Base-by-base conservation (phyloP, 2,113 vertebrate genomes). In the Microcebus murinus region DNA sequence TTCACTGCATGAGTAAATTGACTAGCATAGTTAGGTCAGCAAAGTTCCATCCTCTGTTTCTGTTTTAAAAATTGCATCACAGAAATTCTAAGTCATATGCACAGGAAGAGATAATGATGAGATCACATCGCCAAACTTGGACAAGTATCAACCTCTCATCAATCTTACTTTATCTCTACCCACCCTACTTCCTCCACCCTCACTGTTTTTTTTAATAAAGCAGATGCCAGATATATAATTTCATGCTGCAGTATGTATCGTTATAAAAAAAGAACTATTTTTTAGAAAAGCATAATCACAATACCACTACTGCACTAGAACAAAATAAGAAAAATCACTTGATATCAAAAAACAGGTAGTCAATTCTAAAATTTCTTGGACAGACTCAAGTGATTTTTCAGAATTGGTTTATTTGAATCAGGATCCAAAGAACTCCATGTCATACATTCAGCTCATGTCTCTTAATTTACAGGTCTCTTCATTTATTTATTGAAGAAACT, bases 161-260 rank as follows among this genome's bases (percentile, higher is more conserved):
- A 17, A 31, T 92, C 65, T 81, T 63, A 67, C 85, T 93, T 95
- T 50, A 65, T 70, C 42, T 83, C 50, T 63, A 57, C 7, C 23
- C 70, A 70, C 50, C 86, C 31, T 31, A 61, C 48, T 61, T 13
- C 14, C 12, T 4, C 21, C 10, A 8, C 34, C 8, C 17, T 2
- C 52, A 89, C 59, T 89, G 6, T 23, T 31, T 86, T 45, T 95
- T 96, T 95, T 93, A 70, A 85, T 73, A 74, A 89, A 89, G 79
- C 8, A 55, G 11, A 73, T 55, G 2, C 48, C 61, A 92, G 85
- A 68, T 14, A 39, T 45, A 39, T 29, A 65, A 61, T 77, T 92
- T 81, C 52, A 92, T 68, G n/a, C 90, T 82, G 90, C 12, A 87
- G n/a, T 82, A 83, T 87, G 57, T 70, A 86, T 68, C 4, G 1